phyloP scores from a whole-genome alignment of 2,888 invertebrate species.

The Cinara cedri region DNA sequence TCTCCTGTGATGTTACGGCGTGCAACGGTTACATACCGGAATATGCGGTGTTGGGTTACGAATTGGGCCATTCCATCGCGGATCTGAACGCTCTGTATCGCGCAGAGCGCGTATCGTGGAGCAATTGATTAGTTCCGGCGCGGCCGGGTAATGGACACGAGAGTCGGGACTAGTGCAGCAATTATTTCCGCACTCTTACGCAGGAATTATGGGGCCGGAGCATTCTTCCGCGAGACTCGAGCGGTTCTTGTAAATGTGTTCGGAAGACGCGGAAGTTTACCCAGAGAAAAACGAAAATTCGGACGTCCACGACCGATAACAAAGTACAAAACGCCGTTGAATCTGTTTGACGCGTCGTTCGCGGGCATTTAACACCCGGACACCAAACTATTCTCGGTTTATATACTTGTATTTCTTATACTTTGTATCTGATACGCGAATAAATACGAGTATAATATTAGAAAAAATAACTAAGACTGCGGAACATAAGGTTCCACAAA shows the following conservation, averaged over 20 bases:
- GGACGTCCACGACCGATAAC: conserved; percentile 93
- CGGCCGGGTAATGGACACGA: conserved; percentile 97
- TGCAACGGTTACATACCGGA: conserved; percentile 99
- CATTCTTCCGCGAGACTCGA: conserved; percentile 92
- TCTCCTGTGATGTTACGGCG: no score
- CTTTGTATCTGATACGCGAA: no score
- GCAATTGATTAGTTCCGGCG: conserved; percentile 89
- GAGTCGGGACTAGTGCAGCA: conserved; percentile 95
- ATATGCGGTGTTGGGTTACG: conserved; percentile 89
- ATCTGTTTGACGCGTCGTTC: conserved; percentile 73
- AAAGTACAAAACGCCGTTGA: conserved; percentile 93
- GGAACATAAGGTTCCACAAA: no score
- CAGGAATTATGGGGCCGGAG: conserved; percentile 98
- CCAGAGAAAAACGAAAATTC: conserved; percentile 90
- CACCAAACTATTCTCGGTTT: no score
- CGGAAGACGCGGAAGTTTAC: conserved; percentile 95
- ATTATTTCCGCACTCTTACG: conserved; percentile 97
- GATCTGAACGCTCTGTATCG: conserved; percentile 96
- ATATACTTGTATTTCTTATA: no score
- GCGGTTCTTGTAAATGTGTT: conserved; percentile 92
- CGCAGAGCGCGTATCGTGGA: no score
- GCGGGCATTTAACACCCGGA: no score
- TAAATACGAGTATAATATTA: no score
- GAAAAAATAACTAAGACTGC: no score
- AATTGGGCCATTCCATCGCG: conserved; percentile 96